Evolutionary conservation across 2,797 vertebrate genomes (phyloP).

Genomic region (Cephalopachus bancanus): DNA sequence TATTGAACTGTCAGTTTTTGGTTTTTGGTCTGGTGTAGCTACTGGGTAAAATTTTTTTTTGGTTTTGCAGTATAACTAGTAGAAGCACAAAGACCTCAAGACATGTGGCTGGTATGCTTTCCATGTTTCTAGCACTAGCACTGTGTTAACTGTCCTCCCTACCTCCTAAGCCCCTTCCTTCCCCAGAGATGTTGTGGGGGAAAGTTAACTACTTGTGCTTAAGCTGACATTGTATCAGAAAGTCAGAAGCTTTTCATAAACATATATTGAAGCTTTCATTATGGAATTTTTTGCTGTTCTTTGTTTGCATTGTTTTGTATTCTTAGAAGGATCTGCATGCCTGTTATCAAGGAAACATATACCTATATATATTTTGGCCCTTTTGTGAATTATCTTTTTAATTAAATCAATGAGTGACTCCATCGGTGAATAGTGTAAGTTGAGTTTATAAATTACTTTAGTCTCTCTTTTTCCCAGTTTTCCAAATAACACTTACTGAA

Average conservation of each 20-base stretch:
- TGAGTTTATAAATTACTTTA: background rate
- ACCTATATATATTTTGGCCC: background rate
- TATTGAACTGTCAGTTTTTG: background rate
- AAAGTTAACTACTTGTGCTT: background rate
- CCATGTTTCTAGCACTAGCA: too few species aligned
- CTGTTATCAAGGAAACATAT: background rate
- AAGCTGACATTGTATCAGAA: background rate
- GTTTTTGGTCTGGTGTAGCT: background rate
- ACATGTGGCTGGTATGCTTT: background rate
- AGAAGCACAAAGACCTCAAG: background rate
- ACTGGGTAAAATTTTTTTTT: background rate
- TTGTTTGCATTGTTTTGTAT: slow-evolving; percentile 27
- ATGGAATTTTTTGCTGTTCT: background rate
- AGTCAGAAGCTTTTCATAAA: background rate
- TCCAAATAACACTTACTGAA: background rate
- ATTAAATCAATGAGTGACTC: slow-evolving; percentile 13
- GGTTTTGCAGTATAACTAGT: background rate
- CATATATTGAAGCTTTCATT: background rate
- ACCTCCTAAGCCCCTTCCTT: too few species aligned
- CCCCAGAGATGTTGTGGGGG: too few species aligned
- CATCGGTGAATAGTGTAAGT: background rate
- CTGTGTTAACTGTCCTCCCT: too few species aligned
- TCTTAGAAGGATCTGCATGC: background rate
- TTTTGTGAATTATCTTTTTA: background rate
- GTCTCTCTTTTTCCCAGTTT: background rate